Evolutionary conservation across 2,888 invertebrate species (phyloP).

Genomic region (Muschampia plurimacula): DNA sequence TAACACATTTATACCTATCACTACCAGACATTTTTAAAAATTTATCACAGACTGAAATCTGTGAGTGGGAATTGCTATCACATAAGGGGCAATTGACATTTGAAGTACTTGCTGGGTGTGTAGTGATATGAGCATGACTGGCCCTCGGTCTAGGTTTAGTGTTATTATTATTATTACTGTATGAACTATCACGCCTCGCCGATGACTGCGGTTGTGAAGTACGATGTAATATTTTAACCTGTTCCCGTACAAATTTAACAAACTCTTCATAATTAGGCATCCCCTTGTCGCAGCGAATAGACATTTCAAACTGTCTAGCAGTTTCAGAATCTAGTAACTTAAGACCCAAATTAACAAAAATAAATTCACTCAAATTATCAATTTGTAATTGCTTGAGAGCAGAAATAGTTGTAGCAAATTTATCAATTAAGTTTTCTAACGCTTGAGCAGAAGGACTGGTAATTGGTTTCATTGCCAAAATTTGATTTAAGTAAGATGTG

Average conservation of each 20-base stretch:
- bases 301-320: not conserved
- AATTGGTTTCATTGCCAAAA: not conserved
- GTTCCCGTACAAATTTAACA: not conserved
- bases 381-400: constrained; percentile 7
- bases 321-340: constrained; percentile 6
- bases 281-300: not conserved
- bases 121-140: not conserved
- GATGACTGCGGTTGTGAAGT: too few species aligned
- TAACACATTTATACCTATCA: too few species aligned
- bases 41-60: not conserved
- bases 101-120: not conserved
- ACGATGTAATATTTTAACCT: not conserved
- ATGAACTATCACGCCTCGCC: too few species aligned
- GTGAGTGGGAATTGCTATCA: not conserved
- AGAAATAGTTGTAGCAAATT: not conserved
- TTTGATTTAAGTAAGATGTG: not conserved
- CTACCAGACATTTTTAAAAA: not conserved
- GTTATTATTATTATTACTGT: too few species aligned
- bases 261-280: not conserved
- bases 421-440: not conserved
- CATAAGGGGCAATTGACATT: not conserved
- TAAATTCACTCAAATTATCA: constrained; percentile 13
- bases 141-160: too few species aligned
- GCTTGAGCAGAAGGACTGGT: not conserved
- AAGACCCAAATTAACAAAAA: constrained; percentile 13